A percentile compares a stretch with the other conserved stretches of the same genome.
These are phyloP conservation scores for Ochlodes sylvanus DNA, from an alignment of 2,888 invertebrate genomes.

Conservation along the genomic window DNA sequence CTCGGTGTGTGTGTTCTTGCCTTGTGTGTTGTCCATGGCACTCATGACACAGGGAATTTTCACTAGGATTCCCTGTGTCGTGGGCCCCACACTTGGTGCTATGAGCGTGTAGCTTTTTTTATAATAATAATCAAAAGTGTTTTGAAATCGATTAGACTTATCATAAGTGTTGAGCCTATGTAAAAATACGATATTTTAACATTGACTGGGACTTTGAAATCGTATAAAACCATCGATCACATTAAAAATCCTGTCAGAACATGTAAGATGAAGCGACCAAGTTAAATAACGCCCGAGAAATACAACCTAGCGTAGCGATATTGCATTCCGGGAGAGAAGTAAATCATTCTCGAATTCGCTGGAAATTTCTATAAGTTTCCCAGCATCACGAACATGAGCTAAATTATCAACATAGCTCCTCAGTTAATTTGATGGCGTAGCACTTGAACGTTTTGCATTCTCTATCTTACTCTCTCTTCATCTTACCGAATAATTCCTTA, in stretches of 20 bases:
- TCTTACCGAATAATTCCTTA: neutral
- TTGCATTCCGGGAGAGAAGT: conserved; percentile 27
- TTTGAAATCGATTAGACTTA: no score
- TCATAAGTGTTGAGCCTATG: no score
- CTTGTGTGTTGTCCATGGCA: no score
- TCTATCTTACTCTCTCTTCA: no score
- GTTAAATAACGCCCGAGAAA: conserved; percentile 24
- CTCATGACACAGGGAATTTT: no score
- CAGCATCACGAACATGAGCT: conserved; percentile 8
- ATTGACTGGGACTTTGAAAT: neutral
- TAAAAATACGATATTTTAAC: no score
- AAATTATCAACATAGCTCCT: conserved; percentile 5
- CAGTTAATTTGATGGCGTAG: conserved; percentile 3
- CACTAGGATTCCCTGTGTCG: no score
- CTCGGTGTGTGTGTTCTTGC: no score
- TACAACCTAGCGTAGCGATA: conserved; percentile 17
- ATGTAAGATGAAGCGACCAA: conserved; percentile 17
- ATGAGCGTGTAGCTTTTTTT: no score
- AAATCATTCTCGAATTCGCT: conserved; percentile 24
- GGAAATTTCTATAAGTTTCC: conserved; percentile 24
- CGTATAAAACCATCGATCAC: neutral
- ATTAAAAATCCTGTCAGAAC: conserved; percentile 12
- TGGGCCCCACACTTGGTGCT: no score
- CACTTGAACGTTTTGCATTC: neutral
- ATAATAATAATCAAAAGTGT: no score